Evolutionary conservation across 2,888 invertebrate genomes (phyloP), one percentile per base, ranked within the genome.

Genomic region (Ophonus ardosiacus): DNA sequence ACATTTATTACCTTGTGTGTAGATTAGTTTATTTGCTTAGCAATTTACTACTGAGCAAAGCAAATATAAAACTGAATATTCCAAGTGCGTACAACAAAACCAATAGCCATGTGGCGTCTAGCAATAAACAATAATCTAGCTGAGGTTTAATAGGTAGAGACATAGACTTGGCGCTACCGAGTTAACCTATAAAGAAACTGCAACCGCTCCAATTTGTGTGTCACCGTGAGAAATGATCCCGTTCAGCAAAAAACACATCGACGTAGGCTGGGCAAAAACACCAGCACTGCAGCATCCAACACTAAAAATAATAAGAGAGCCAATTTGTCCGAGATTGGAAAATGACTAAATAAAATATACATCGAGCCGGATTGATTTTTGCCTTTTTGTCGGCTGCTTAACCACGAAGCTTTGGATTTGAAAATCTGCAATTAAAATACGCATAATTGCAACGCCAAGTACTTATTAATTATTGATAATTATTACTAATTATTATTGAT

Each of bases 291-390:
- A 63, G 21, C 24, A 31, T 68, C 68, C 68, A 15, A 24, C 68
- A 68, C 71, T 68, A 74, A 74, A 74, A 74, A 74, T 74, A 74
- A 74, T 74, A 74, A 74, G 71, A 74, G 71, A 74, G 40, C 71
- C 71, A 74, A 74, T 74, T 74, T 74, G 71, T 74, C 71, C 71
- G 43, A 13, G 40, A 15, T 31, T 3, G 68, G 71, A 74, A 74
- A 74, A 74, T 17, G 18, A 74, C 17, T 40, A 74, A 74, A 74
- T 74, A 74, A 74, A 74, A 40, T 8, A 18, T 8, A 63, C 68
- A 24, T 68, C 38, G 68, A 68, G 38, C 31, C 3, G 1, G n/a
- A 5, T 31, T 68, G 31, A 38, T 38, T 68, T 68, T 68, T 68
- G 31, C 31, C n/a, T 31, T 68, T 68, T 68, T 31, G 68, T 38